Percentiles rank a stretch among this genome's conserved stretches.
These are phyloP conservation scores for Hydrozoanthus tunicans DNA, from an alignment of 64 coral and sea anemone genomes.

Conservation along the genomic window DNA sequence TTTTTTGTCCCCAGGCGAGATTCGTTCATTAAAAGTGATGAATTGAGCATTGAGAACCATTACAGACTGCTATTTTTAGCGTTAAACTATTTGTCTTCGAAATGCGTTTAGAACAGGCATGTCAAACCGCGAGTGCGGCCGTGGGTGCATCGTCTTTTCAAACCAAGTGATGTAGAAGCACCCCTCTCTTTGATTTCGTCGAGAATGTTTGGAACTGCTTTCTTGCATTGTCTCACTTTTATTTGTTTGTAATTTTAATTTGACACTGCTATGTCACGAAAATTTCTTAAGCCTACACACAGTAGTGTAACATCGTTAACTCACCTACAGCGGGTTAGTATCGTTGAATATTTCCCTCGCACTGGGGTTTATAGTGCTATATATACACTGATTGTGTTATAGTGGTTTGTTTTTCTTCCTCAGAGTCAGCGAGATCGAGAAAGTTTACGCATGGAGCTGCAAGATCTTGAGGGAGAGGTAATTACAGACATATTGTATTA, in stretches of 20 bases:
- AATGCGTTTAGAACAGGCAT: not conserved
- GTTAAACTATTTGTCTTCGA: not conserved
- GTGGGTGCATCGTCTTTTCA: no score
- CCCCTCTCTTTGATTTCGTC: not conserved
- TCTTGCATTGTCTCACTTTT: not conserved
- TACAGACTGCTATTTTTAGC: conserved; percentile 11
- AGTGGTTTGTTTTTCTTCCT: not conserved
- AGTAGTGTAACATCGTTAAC: not conserved
- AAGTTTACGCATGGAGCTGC: conserved; percentile 75
- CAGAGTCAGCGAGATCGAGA: conserved; percentile 75
- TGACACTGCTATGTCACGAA: conserved; percentile 22
- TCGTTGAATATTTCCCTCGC: conserved; percentile 8
- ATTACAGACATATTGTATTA: not conserved
- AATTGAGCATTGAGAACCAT: not conserved
- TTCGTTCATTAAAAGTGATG: not conserved
- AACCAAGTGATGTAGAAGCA: no score
- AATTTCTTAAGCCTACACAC: conserved; percentile 17
- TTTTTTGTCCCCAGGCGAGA: conserved; percentile 38
- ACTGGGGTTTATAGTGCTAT: not conserved
- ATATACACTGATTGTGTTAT: not conserved
- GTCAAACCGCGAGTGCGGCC: not conserved
- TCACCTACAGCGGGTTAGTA: conserved; percentile 18
- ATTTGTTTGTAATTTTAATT: not conserved
- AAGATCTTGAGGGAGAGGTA: conserved; percentile 84
- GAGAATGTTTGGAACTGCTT: not conserved